Conservation (phyloP, 2,797 vertebrate genomes). For the Echeneis naucrates region DNA sequence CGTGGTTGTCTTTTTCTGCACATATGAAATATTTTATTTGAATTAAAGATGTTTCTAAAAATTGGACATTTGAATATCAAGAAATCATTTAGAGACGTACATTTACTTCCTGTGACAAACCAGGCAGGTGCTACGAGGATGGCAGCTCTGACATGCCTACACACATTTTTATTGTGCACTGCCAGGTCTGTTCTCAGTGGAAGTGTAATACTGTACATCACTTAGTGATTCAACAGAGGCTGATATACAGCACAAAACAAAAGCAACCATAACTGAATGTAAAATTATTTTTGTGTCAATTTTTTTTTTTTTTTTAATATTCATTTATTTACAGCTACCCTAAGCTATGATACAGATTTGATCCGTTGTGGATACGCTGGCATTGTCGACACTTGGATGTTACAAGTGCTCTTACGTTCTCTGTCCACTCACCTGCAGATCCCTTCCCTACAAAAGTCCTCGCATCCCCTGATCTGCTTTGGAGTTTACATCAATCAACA, state of each 20-base stretch:
- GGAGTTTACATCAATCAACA: constrained; percentile 26
- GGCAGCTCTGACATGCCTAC: constrained; percentile 17
- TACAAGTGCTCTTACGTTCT: neutral
- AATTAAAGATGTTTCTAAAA: neutral
- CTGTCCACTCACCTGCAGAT: neutral
- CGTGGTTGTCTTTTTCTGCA: neutral
- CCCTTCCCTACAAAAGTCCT: neutral
- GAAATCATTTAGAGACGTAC: neutral
- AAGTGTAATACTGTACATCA: neutral
- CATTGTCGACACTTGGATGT: neutral
- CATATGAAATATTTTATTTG: neutral
- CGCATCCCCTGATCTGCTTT: neutral
- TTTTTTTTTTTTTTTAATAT: neutral
- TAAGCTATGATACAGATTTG: neutral
- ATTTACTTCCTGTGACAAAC: constrained; percentile 7
- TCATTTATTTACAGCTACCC: neutral
- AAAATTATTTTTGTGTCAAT: neutral
- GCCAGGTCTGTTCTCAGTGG: constrained; percentile 6
- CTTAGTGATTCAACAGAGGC: neutral
- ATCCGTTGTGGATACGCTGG: neutral
- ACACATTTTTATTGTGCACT: constrained; percentile 2
- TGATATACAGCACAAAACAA: neutral
- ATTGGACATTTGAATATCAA: constrained; percentile 6
- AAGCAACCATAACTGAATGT: too few relatives aligned
- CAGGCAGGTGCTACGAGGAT: neutral